A percentile compares a stretch with the other conserved stretches of the same genome.
These are phyloP conservation scores for Cheilosia variabilis DNA, from an alignment of 2,888 invertebrate species.

Conservation along the genomic window DNA sequence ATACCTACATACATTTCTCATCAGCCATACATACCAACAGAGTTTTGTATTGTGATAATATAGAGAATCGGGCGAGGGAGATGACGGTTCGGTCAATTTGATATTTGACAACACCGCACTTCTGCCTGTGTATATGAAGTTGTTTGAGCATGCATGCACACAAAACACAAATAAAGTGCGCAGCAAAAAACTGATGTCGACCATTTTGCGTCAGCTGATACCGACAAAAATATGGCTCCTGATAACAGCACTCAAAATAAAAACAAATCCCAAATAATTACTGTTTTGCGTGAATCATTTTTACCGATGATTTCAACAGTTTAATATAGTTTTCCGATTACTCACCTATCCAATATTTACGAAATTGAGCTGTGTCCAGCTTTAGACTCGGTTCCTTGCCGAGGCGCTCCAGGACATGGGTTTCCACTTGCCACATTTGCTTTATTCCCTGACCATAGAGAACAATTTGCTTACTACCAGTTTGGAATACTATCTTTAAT, in stretches of 20 bases:
- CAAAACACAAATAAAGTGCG: conserved; percentile 50
- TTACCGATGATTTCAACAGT: not conserved
- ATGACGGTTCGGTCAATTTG: not conserved
- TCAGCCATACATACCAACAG: not conserved
- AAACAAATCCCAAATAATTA: conserved; percentile 10
- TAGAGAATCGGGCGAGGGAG: not conserved
- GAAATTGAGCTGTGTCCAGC: conserved; percentile 28
- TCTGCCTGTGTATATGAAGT: not conserved
- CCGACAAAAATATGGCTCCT: conserved; percentile 12
- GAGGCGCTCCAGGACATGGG: conserved; percentile 57
- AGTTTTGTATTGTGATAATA: not conserved
- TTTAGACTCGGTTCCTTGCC: conserved; percentile 15
- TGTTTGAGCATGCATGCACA: not conserved
- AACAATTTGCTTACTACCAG: conserved; percentile 45
- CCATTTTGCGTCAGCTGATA: conserved; percentile 48
- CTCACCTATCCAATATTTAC: conserved; percentile 68
- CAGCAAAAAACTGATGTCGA: conserved; percentile 23
- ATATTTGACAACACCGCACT: conserved; percentile 58
- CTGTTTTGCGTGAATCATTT: conserved; percentile 12
- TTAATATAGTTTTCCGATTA: not conserved
- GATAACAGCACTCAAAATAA: conserved; percentile 48
- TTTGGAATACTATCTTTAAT: conserved; percentile 57
- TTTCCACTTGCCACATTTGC: conserved; percentile 61
- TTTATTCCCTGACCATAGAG: conserved; percentile 54
- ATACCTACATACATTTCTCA: not conserved